Conservation (phyloP, 2,888 invertebrate genomes). For the Lasioglossum malachurum region DNA sequence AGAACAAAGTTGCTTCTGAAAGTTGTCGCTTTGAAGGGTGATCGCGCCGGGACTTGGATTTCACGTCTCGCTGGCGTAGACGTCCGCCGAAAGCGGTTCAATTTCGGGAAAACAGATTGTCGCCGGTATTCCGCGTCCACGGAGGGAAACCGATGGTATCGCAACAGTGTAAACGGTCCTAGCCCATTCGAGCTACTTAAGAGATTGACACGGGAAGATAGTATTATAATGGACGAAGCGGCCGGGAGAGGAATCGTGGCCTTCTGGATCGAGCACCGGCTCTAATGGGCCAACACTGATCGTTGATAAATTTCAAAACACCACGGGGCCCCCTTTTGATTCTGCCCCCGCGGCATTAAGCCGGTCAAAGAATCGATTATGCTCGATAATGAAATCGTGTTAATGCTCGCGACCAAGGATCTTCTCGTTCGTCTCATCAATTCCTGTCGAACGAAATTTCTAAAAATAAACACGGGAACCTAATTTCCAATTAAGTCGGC, state of each 20-base stretch:
- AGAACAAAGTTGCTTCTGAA: background rate
- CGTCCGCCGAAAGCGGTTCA: background rate
- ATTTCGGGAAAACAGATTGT: background rate
- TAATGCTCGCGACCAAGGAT: constrained; percentile 18
- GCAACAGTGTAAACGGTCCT: constrained; percentile 66
- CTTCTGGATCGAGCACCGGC: constrained; percentile 63
- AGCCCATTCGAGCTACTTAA: constrained; percentile 83
- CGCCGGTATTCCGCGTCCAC: constrained; percentile 50
- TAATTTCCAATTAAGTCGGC: background rate
- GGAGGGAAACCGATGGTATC: constrained; percentile 65
- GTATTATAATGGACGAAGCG: constrained; percentile 82
- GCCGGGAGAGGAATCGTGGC: constrained; percentile 52
- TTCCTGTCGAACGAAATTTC: background rate
- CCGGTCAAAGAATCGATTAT: constrained; percentile 64
- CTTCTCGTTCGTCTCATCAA: background rate
- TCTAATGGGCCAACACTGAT: constrained; percentile 78
- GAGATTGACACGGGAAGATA: constrained; percentile 84
- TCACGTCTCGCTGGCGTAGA: background rate
- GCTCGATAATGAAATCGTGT: constrained; percentile 37
- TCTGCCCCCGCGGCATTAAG: constrained; percentile 56
- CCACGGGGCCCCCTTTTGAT: constrained; percentile 61
- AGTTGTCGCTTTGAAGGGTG: background rate
- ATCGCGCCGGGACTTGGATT: background rate
- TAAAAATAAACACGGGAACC: background rate
- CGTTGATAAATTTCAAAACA: constrained; percentile 74